A percentile compares a stretch with the other conserved stretches of the same genome.
phyloP scores from a whole-genome alignment of 2,113 vertebrate species.

The Mastomys natalensis region DNA sequence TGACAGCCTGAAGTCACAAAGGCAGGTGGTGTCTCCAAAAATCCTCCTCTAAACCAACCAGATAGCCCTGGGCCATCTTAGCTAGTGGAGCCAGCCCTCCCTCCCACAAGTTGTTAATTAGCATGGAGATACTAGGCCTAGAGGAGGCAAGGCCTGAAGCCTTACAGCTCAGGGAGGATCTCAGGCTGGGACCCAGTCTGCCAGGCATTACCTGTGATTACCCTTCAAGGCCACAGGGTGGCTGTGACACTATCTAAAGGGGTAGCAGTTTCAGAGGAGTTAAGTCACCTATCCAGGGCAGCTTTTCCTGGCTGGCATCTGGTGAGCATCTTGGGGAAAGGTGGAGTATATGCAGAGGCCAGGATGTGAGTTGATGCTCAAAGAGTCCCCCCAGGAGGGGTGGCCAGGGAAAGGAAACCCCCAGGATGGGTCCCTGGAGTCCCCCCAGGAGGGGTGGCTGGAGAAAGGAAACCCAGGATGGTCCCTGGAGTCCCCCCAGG shows the following conservation, averaged over 20 bases:
- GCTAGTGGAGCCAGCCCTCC: neutral
- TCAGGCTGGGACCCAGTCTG: neutral
- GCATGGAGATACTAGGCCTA: neutral
- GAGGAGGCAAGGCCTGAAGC: neutral
- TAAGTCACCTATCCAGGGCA: neutral
- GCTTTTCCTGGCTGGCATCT: conserved; percentile 5
- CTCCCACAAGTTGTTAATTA: neutral
- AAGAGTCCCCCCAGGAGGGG: neutral
- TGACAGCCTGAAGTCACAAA: neutral
- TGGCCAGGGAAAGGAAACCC: neutral
- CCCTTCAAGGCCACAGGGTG: neutral
- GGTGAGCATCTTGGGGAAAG: neutral
- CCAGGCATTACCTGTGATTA: neutral
- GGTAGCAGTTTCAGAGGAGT: conserved; percentile 31
- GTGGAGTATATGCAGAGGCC: neutral
- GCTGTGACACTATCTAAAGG: neutral
- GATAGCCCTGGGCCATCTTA: neutral
- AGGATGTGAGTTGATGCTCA: neutral
- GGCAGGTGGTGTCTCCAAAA: neutral
- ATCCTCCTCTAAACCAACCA: neutral
- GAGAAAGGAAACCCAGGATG: no score
- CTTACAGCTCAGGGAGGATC: neutral
- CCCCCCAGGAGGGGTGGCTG: no score
- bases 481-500: no score
- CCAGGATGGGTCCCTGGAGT: neutral